These are phyloP conservation scores for Sarcophaga variegata DNA, from an alignment of 2,888 invertebrate species.

Conservation along the genomic window DNA sequence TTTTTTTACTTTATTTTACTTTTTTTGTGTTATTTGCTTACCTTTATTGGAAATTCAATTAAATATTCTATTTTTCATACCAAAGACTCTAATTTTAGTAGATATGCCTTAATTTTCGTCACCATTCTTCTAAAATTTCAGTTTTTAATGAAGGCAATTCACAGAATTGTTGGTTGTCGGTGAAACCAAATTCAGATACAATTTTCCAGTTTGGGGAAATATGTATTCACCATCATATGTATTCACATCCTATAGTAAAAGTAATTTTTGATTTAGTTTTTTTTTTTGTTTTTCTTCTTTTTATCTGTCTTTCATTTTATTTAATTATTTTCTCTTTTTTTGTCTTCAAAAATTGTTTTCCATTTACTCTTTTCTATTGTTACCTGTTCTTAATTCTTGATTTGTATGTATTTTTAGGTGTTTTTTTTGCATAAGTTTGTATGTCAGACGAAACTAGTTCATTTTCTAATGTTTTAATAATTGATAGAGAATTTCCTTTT, in stretches of 20 bases:
- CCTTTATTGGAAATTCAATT: no score
- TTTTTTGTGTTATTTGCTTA: no score
- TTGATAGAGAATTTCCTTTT: slow-evolving; percentile 51
- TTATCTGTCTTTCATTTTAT: slow-evolving; percentile 69
- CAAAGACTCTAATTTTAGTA: no score
- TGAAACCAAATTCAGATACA: no score
- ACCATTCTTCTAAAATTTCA: no score
- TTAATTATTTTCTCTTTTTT: slow-evolving; percentile 47
- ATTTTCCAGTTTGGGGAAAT: no score
- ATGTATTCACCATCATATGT: no score
- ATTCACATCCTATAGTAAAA: slow-evolving; percentile 5
- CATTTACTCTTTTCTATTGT: slow-evolving; percentile 60
- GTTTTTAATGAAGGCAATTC: no score
- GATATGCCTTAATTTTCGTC: no score
- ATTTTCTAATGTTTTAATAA: slow-evolving; percentile 49
- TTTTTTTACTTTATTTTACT: no score
- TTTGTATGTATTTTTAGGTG: slow-evolving; percentile 42
- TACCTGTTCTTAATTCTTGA: slow-evolving; percentile 55
- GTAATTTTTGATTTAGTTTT: background rate
- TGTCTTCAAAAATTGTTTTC: slow-evolving; percentile 71
- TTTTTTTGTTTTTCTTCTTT: slow-evolving; percentile 74
- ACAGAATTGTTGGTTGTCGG: no score
- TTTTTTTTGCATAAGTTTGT: slow-evolving; percentile 63
- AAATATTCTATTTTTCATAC: no score
- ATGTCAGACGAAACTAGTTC: slow-evolving; percentile 59